A percentile compares a stretch with the other conserved stretches of the same genome.
Evolutionary conservation across 2,113 vertebrate genomes (phyloP).

Genomic region (Stegastes partitus): DNA sequence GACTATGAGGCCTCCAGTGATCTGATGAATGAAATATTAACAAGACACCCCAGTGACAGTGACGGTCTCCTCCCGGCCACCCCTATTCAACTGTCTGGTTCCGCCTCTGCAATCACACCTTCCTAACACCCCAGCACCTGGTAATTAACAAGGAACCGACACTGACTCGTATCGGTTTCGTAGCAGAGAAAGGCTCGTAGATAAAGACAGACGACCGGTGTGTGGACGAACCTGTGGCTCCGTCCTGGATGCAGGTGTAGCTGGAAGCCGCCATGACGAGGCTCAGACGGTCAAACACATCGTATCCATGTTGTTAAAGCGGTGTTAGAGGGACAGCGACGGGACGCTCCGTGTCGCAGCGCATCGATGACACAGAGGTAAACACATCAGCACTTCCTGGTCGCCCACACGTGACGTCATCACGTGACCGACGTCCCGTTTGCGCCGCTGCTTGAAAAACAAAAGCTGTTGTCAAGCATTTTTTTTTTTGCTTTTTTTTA

Average conservation of each 20-base stretch:
- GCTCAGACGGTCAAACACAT: not conserved
- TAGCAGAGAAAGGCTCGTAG: not conserved
- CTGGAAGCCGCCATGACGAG: slow-evolving; percentile 68
- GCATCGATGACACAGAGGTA: slow-evolving; percentile 32
- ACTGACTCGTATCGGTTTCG: too few species aligned
- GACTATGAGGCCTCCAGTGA: too few species aligned
- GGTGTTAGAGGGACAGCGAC: not conserved
- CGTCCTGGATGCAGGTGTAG: slow-evolving; percentile 57
- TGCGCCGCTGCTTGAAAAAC: not conserved
- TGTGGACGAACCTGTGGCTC: slow-evolving; percentile 69
- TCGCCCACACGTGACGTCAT: slow-evolving; percentile 43
- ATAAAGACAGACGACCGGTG: rapidly evolving
- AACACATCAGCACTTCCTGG: slow-evolving; percentile 58
- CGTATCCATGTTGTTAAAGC: not conserved
- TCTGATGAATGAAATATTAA: too few species aligned
- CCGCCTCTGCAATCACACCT: too few species aligned
- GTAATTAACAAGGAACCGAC: too few species aligned
- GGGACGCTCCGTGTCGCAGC: slow-evolving; percentile 6
- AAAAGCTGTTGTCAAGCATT: too few species aligned
- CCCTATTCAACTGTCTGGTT: too few species aligned
- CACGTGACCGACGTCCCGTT: slow-evolving; percentile 54
- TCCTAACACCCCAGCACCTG: too few species aligned
- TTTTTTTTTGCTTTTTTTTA: too few species aligned
- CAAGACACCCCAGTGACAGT: too few species aligned
- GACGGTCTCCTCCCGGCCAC: too few species aligned